A percentile compares a stretch with the other conserved stretches of the same genome.
Evolutionary conservation across 2,888 invertebrate species (phyloP).

Genomic region (Pterostichus madidus): DNA sequence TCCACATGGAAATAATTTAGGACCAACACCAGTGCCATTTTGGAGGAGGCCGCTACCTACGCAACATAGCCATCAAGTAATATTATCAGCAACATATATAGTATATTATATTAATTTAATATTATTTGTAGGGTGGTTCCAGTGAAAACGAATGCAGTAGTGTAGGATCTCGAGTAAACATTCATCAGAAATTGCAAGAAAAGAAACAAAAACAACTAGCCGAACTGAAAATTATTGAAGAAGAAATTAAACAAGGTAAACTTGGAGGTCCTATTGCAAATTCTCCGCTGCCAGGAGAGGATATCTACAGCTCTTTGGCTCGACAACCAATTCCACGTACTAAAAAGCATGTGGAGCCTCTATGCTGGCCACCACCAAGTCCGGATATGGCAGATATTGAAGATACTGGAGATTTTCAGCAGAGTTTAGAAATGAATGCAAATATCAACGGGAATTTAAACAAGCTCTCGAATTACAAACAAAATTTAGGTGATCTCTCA

Average conservation of each 20-base stretch:
- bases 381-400: slow-evolving; percentile 70
- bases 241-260: slow-evolving; percentile 92
- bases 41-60: slow-evolving; percentile 87
- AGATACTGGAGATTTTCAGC: slow-evolving; percentile 59
- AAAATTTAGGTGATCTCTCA: slow-evolving; percentile 65
- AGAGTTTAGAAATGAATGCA: slow-evolving; percentile 65
- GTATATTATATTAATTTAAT: slow-evolving; percentile 32
- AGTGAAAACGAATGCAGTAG: slow-evolving; percentile 89
- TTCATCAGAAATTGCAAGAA: slow-evolving; percentile 91
- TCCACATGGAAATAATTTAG: slow-evolving; percentile 70
- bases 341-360: slow-evolving; percentile 83
- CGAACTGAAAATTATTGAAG: slow-evolving; percentile 89
- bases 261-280: slow-evolving; percentile 80
- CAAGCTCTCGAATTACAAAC: slow-evolving; percentile 67
- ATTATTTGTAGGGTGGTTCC: slow-evolving; percentile 79
- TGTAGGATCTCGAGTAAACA: slow-evolving; percentile 88
- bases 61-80: slow-evolving; percentile 77
- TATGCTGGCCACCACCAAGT: slow-evolving; percentile 77
- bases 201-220: slow-evolving; percentile 93
- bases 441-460: slow-evolving; percentile 66
- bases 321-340: slow-evolving; percentile 85
- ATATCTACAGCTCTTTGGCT: slow-evolving; percentile 76
- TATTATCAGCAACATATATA: not conserved
- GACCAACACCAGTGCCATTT: slow-evolving; percentile 82
- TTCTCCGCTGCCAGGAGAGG: slow-evolving; percentile 79